These are phyloP conservation scores for Poecile montanus DNA, from an alignment of 2,797 vertebrate species.

Conservation along the genomic window DNA sequence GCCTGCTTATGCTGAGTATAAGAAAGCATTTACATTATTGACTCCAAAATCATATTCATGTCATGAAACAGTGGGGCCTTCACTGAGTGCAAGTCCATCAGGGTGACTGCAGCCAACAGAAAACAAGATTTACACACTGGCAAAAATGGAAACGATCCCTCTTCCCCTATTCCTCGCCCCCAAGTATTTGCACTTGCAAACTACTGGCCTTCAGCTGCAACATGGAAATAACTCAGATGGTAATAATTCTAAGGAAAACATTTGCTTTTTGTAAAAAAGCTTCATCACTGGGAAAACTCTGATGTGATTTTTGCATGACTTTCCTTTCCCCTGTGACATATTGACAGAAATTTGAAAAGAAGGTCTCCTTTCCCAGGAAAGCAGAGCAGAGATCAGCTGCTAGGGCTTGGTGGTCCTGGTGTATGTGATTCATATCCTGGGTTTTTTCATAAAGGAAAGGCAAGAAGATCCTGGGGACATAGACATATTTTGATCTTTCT, in stretches of 20 bases:
- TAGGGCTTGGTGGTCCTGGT: background rate
- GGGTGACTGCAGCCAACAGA: constrained; percentile 15
- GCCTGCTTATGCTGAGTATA: background rate
- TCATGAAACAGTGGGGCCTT: constrained; percentile 14
- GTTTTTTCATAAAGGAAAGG: background rate
- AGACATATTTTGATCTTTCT: constrained; percentile 16
- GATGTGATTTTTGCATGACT: constrained; percentile 6
- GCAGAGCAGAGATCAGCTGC: background rate
- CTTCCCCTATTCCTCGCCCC: background rate
- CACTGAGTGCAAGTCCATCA: background rate
- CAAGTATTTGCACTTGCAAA: constrained; percentile 48
- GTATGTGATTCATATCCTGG: background rate
- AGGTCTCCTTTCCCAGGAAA: constrained; percentile 10
- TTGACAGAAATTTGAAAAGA: constrained; percentile 22
- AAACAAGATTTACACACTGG: constrained; percentile 44
- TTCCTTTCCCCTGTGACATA: background rate
- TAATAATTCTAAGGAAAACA: constrained; percentile 59
- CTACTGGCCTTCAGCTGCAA: constrained; percentile 51
- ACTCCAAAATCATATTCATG: constrained; percentile 4
- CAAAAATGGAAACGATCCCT: constrained; percentile 17
- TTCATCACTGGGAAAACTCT: constrained; percentile 10
- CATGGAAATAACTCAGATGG: constrained; percentile 50
- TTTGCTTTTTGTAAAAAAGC: constrained; percentile 42
- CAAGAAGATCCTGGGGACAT: background rate
- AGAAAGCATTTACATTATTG: constrained; percentile 33